Percentiles rank a stretch among this genome's conserved stretches.
These are phyloP conservation scores for Tethya wilhelma DNA, from an alignment of 37 sponge, comb jelly and placozoan genomes.

Conservation along the genomic window DNA sequence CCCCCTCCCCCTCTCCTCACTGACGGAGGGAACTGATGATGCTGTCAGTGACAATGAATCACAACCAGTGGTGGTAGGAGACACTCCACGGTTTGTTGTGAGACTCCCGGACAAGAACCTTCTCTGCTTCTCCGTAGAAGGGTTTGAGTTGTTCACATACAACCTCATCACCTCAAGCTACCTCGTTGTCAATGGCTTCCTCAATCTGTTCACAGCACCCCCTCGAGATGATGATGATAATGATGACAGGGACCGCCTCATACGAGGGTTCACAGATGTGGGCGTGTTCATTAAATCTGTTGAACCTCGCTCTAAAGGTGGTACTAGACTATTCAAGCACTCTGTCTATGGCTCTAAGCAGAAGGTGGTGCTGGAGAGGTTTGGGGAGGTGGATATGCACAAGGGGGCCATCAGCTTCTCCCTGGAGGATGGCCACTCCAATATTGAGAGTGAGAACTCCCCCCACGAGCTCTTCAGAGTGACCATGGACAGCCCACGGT, in stretches of 20 bases:
- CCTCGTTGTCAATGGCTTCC: slow-evolving; percentile 21
- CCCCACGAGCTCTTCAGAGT: slow-evolving; percentile 13
- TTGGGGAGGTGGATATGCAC: slow-evolving; percentile 39
- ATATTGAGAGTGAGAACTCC: slow-evolving; percentile 32
- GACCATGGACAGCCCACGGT: slow-evolving; percentile 11
- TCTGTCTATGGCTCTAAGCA: slow-evolving; percentile 7
- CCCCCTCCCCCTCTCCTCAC: neutral
- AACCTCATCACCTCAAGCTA: slow-evolving; percentile 35
- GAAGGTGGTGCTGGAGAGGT: slow-evolving; percentile 22
- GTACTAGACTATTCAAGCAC: slow-evolving; percentile 24
- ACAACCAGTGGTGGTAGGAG: neutral
- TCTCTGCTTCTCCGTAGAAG: slow-evolving; percentile 35
- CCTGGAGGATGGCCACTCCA: slow-evolving; percentile 20
- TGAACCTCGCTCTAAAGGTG: slow-evolving; percentile 12
- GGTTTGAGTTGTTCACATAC: slow-evolving; percentile 41
- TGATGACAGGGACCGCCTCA: no score
- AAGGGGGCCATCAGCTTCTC: slow-evolving; percentile 1
- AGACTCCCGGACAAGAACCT: slow-evolving; percentile 16
- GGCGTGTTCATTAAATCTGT: slow-evolving; percentile 10
- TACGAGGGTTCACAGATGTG: slow-evolving; percentile 17
- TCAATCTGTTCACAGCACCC: neutral
- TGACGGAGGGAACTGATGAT: neutral
- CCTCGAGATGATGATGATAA: neutral
- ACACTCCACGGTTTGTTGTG: slow-evolving; percentile 28
- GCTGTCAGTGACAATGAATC: neutral